Evolutionary conservation across 2,888 invertebrate species (phyloP), one percentile per base, ranked within the genome.

Genomic region (Cylindroiulus punctatus): DNA sequence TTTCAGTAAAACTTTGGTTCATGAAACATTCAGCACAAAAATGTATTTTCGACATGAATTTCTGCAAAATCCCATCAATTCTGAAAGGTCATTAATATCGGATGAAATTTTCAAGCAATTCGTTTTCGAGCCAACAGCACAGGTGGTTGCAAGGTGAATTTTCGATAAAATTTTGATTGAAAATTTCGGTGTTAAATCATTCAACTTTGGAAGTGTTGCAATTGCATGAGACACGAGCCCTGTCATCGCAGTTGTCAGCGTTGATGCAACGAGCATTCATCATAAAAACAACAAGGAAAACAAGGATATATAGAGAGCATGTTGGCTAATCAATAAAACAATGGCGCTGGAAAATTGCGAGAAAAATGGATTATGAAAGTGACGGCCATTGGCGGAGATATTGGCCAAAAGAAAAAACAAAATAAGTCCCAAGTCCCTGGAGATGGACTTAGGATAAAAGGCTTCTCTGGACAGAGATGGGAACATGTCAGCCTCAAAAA

Each of bases 381-480:
- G 52, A 65, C 8, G 22, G 26, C 44, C 4, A 19, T 52, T 52
- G 52, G 52, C 19, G 19, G 19, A n/a, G 52, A 52, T 52, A 52
- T 52, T 52, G 17, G 52, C 19, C 52, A 1, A 19, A 52, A n/a
- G 19, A 19, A 52, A 44, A 44, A 44, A 44, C 1, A 44, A 44
- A 44, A 44, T 1, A 5, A 44, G 44, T 52, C 52, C n/a, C 10
- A 52, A 12, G 22, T 26, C 65, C 65, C 65, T 1, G 3, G 65
- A 65, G 65, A 65, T 22, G 65, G 65, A 65, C 65, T 65, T 65
- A 65, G 65, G 65, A 65, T 26, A 19, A 65, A 26, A 52, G 65
- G 65, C 22, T 26, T 65, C 8, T 26, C 4, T 17, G 65, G 65
- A 22, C 22, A 10, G 19, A 65, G 65, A 26, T 52, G n/a, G n/a